Conservation (phyloP, 2,888 invertebrate genomes). For the Philonicus albiceps region DNA sequence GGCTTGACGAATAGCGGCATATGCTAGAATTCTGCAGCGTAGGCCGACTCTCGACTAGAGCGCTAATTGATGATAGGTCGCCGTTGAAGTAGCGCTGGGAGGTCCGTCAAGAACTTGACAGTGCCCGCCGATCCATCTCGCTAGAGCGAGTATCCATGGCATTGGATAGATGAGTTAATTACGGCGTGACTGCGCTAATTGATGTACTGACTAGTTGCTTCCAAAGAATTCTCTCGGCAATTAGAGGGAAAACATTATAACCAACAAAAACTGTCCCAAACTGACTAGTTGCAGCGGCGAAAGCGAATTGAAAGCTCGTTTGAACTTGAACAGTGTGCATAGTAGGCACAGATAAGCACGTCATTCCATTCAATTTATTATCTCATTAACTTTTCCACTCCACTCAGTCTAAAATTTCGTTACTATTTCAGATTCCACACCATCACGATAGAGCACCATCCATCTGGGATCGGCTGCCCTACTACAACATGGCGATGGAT, state of each 20-base stretch:
- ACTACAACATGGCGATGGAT: constrained; percentile 35
- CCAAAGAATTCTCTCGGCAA: not conserved
- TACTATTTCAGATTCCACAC: constrained; percentile 31
- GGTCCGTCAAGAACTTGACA: not conserved
- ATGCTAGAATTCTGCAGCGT: constrained; percentile 1
- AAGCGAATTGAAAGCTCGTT: not conserved
- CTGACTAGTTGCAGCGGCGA: not conserved
- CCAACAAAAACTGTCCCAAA: not conserved
- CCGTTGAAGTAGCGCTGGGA: constrained; percentile 3
- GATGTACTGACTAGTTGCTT: not conserved
- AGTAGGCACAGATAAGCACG: not conserved
- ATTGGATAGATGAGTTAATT: not conserved
- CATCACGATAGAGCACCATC: constrained; percentile 30
- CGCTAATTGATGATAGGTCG: constrained; percentile 28
- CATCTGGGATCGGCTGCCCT: constrained; percentile 41
- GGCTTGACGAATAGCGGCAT: not conserved
- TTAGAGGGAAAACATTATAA: not conserved
- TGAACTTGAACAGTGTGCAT: constrained; percentile 14
- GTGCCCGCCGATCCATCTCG: not conserved
- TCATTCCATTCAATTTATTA: constrained; percentile 1
- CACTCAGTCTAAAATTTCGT: not conserved
- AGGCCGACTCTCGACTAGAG: not conserved
- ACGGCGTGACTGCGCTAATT: not conserved
- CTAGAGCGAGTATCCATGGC: not conserved
- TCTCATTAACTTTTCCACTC: not conserved